Evolutionary conservation across 2,113 vertebrate species (phyloP).

Genomic region (Archilochus colubris): DNA sequence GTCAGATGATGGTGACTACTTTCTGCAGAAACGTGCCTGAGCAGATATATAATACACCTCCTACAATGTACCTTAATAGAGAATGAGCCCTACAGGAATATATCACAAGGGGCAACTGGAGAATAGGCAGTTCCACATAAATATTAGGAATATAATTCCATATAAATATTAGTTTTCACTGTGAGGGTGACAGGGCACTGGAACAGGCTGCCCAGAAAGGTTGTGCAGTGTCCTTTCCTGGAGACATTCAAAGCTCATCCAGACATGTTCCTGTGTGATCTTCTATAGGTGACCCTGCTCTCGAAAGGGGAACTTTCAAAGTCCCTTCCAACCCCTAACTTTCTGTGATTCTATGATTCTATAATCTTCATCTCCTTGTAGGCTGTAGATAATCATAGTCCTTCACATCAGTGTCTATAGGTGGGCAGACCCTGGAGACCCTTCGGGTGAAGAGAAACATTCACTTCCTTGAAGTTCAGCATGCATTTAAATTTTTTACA

Average conservation of each 20-base stretch:
- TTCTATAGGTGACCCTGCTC: too few species aligned
- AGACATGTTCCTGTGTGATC: too few species aligned
- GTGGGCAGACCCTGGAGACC: neutral
- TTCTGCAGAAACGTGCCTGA: neutral
- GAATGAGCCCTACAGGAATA: neutral
- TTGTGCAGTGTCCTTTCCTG: too few species aligned
- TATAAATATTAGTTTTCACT: too few species aligned
- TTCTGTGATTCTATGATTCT: too few species aligned
- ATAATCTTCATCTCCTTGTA: neutral
- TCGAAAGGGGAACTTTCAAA: too few species aligned
- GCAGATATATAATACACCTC: neutral
- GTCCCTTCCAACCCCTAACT: too few species aligned
- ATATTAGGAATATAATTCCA: too few species aligned
- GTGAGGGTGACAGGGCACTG: too few species aligned
- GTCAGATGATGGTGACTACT: slow-evolving; percentile 27
- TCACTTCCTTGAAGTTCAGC: neutral
- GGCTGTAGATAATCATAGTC: neutral
- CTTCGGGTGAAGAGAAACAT: neutral
- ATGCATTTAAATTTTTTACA: neutral
- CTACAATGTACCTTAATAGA: neutral
- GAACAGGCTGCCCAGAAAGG: too few species aligned
- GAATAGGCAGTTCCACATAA: too few species aligned
- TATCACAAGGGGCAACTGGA: neutral
- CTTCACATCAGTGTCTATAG: neutral
- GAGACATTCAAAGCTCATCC: too few species aligned